A percentile compares a stretch with the other conserved stretches of the same genome.
Evolutionary conservation across 2,888 invertebrate genomes (phyloP).

Genomic region (Pristionchus exspectatus): DNA sequence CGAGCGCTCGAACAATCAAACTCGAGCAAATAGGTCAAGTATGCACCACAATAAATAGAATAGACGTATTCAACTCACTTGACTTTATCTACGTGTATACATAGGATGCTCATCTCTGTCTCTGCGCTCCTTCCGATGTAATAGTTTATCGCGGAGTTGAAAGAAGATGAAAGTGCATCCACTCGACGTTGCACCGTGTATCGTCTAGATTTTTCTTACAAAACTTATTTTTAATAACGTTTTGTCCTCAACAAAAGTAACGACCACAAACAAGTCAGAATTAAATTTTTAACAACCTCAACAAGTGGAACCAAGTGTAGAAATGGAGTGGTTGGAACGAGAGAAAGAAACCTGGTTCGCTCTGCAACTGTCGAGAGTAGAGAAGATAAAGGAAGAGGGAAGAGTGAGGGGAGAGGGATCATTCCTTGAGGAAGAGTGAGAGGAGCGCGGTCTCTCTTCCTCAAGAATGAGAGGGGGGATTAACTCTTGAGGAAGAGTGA

Average conservation of each 20-base stretch:
- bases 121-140: not conserved
- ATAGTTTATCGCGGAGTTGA: not conserved
- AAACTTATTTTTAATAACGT: no score
- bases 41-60: not conserved
- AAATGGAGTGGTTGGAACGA: conserved; percentile 49
- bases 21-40: no score
- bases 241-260: not conserved
- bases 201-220: not conserved
- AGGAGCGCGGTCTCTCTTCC: no score
- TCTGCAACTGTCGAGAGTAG: not conserved
- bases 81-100: conserved; percentile 51
- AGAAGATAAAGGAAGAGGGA: no score
- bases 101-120: conserved; percentile 6
- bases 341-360: conserved; percentile 42
- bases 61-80: conserved; percentile 6
- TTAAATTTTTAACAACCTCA: conserved; percentile 9
- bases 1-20: no score
- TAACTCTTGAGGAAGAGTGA: no score
- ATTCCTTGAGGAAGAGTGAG: no score
- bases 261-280: not conserved
- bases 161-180: not conserved
- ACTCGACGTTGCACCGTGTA: conserved; percentile 32
- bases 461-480: no score
- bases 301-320: conserved; percentile 51
- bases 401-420: no score